Conservation (phyloP, 2,797 vertebrate species). For the Anabas testudineus region DNA sequence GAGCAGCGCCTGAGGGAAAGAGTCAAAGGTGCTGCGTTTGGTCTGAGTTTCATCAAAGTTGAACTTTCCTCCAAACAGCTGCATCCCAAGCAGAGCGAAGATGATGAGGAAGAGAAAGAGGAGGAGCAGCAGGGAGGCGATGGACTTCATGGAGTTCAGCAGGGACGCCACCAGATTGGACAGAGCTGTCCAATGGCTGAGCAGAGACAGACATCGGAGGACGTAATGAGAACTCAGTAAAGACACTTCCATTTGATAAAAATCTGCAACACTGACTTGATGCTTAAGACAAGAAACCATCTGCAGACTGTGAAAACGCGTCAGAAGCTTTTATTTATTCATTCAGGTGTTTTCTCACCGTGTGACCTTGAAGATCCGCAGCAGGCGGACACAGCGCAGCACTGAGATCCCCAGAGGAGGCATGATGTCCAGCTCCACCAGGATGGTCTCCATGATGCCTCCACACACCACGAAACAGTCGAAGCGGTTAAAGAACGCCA, state of each 20-base stretch:
- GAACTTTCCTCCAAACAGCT: conserved; percentile 98
- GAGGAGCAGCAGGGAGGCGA: conserved; percentile 95
- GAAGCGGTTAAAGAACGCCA: conserved; percentile 98
- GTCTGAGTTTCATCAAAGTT: conserved; percentile 99
- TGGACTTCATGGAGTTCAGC: conserved; percentile 99
- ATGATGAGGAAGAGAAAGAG: conserved; percentile 99
- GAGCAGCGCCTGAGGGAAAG: conserved; percentile 96
- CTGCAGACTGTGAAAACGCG: no score
- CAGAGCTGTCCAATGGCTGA: conserved; percentile 96
- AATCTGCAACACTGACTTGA: no score
- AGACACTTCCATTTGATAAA: no score
- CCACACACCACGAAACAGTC: conserved; percentile 99
- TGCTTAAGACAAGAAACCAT: no score
- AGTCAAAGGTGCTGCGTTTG: conserved; percentile 97
- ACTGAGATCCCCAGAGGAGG: conserved; percentile 96
- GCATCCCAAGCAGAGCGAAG: conserved; percentile 98
- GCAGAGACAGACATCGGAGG: conserved; percentile 26
- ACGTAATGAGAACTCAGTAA: no score
- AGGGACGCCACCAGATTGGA: conserved; percentile 98
- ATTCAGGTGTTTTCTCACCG: conserved; percentile 82
- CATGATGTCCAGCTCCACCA: conserved; percentile 96
- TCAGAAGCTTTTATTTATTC: no score
- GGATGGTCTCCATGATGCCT: conserved; percentile 94
- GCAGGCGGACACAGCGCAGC: conserved; percentile 94
- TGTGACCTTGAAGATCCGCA: conserved; percentile 97